These are phyloP conservation scores for Scartelaos histophorus DNA, from an alignment of 2,113 vertebrate species.

Conservation along the genomic window DNA sequence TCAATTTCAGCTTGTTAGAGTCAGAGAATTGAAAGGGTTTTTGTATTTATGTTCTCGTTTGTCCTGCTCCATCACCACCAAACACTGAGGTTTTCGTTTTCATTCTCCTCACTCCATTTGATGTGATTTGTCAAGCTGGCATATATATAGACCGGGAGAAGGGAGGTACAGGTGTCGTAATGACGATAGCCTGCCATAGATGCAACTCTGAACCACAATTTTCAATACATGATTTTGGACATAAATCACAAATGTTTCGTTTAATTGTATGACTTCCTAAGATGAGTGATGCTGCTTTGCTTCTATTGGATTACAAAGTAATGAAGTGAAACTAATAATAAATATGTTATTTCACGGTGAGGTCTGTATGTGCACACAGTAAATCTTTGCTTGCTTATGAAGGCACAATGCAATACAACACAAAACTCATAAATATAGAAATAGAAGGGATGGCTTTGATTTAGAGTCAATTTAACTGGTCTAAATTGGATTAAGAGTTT, in stretches of 20 bases:
- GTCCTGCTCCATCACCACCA: slow-evolving; percentile 12
- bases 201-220: background rate
- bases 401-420: background rate
- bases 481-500: background rate
- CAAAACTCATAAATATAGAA: background rate
- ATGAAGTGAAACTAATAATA: background rate
- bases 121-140: slow-evolving; percentile 69
- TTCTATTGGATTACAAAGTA: background rate
- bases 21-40: background rate
- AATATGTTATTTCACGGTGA: background rate
- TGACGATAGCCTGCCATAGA: slow-evolving; percentile 46
- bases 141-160: slow-evolving; percentile 43
- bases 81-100: slow-evolving; percentile 26
- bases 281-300: background rate
- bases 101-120: slow-evolving; percentile 47
- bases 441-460: background rate
- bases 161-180: slow-evolving; percentile 26
- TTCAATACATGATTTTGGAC: slow-evolving; percentile 8
- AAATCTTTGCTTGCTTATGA: background rate
- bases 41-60: slow-evolving; percentile 11
- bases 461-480: background rate
- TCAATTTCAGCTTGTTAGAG: slow-evolving; percentile 13
- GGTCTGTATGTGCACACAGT: background rate
- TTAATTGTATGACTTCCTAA: background rate
- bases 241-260: slow-evolving; percentile 21